These are phyloP conservation scores for Adrianichthys oophorus DNA, from an alignment of 2,797 vertebrate genomes.

Conservation along the genomic window DNA sequence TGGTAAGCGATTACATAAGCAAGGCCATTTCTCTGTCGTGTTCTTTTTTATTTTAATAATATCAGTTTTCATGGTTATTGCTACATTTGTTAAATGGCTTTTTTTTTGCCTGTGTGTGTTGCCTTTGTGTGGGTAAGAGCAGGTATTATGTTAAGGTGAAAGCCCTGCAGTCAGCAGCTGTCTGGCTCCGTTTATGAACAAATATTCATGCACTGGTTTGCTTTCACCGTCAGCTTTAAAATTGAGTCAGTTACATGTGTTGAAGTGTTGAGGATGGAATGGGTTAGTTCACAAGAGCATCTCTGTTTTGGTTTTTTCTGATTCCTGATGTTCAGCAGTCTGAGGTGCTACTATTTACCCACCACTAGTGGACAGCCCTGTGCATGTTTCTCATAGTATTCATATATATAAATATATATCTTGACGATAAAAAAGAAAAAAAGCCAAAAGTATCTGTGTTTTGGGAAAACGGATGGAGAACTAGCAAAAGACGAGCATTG, in stretches of 20 bases:
- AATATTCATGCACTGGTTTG: constrained; percentile 24
- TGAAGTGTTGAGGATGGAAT: constrained; percentile 12
- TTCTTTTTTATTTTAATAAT: constrained; percentile 30
- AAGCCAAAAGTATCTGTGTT: constrained; percentile 61
- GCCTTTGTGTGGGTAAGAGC: constrained; percentile 53
- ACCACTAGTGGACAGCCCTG: constrained; percentile 49
- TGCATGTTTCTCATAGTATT: constrained; percentile 58
- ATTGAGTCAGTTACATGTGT: constrained; percentile 12
- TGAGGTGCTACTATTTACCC: constrained; percentile 60
- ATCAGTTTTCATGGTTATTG: constrained; percentile 43
- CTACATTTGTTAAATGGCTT: constrained; percentile 47
- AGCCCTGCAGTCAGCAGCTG: constrained; percentile 25
- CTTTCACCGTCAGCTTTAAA: constrained; percentile 24
- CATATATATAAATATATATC: constrained; percentile 29
- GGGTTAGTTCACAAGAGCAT: constrained; percentile 7
- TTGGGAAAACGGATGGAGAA: constrained; percentile 28
- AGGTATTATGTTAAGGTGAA: constrained; percentile 19
- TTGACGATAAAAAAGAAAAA: constrained; percentile 34
- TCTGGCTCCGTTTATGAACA: constrained; percentile 17
- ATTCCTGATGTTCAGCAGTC: constrained; percentile 31
- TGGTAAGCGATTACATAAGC: constrained; percentile 55
- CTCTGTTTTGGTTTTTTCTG: not conserved
- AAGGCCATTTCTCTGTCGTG: constrained; percentile 1
- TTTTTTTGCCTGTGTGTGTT: constrained; percentile 47
- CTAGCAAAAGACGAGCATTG: constrained; percentile 37